Conservation (phyloP, 1,140 invertebrate genomes). For the Latrodectus geometricus region DNA sequence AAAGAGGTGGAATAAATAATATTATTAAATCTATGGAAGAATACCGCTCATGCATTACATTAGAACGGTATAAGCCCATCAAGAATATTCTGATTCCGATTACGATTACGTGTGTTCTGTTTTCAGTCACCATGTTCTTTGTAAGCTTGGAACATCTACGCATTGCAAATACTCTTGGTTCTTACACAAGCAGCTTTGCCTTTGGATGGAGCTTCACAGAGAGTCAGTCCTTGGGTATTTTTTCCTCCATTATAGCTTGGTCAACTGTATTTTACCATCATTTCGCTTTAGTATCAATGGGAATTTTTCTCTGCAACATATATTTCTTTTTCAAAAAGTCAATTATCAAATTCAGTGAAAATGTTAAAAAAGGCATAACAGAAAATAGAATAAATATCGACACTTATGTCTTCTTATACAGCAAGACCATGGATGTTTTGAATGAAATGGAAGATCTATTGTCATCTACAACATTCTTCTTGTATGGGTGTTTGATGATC, state of each 20-base stretch:
- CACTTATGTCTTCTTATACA: slow-evolving; percentile 3
- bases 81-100: not conserved
- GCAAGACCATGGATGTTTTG: slow-evolving; percentile 14
- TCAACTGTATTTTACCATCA: slow-evolving; percentile 30
- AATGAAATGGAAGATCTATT: slow-evolving; percentile 22
- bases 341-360: slow-evolving; percentile 3
- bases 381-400: not conserved
- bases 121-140: not conserved
- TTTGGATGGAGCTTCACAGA: slow-evolving; percentile 19
- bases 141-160: slow-evolving; percentile 12
- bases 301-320: slow-evolving; percentile 24
- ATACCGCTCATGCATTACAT: slow-evolving; percentile 2
- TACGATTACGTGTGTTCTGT: not conserved
- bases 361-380: not conserved
- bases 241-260: not conserved
- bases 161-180: not conserved
- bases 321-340: slow-evolving; percentile 22
- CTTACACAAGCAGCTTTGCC: not conserved
- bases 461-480: slow-evolving; percentile 16
- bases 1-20: slow-evolving; percentile 1
- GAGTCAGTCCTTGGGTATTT: not conserved
- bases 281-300: not conserved
- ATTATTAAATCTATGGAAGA: slow-evolving; percentile 4
- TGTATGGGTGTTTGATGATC: slow-evolving; percentile 33
- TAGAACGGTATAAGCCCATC: slow-evolving; percentile 4